A percentile compares a stretch with the other conserved stretches of the same genome.
phyloP scores from a whole-genome alignment of 1,140 invertebrate species.

The Hycleus phaleratus region DNA sequence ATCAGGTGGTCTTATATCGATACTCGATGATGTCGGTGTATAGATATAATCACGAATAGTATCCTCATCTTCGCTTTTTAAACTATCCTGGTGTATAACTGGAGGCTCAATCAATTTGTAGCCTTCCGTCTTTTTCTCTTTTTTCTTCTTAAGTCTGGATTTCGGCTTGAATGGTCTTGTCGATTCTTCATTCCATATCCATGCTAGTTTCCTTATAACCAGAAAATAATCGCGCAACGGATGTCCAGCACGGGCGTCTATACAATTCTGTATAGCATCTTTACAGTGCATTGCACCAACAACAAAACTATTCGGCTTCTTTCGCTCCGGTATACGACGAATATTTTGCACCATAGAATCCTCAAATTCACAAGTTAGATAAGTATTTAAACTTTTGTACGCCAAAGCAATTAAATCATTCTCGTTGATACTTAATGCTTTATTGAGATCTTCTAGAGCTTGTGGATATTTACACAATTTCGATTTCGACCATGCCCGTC shows the following conservation, averaged over 20 bases:
- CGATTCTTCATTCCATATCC: slow-evolving; percentile 32
- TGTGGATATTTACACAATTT: slow-evolving; percentile 45
- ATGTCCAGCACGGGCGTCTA: slow-evolving; percentile 31
- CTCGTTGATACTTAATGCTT: slow-evolving; percentile 43
- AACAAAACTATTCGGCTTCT: slow-evolving; percentile 46
- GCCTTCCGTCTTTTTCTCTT: slow-evolving; percentile 18
- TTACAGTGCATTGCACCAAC: slow-evolving; percentile 44
- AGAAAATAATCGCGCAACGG: slow-evolving; percentile 38
- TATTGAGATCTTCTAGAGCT: slow-evolving; percentile 45
- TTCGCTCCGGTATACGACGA: slow-evolving; percentile 39
- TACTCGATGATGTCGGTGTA: background rate
- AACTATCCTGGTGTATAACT: background rate
- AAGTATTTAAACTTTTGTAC: slow-evolving; percentile 47
- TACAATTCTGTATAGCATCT: slow-evolving; percentile 34
- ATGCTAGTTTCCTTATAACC: slow-evolving; percentile 36
- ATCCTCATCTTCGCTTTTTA: background rate
- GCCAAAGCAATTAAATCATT: slow-evolving; percentile 43
- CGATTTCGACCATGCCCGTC: slow-evolving; percentile 43
- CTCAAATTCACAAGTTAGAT: slow-evolving; percentile 49
- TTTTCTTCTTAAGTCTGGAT: slow-evolving; percentile 39
- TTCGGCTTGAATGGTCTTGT: slow-evolving; percentile 43
- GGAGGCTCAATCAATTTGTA: background rate
- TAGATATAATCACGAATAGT: background rate
- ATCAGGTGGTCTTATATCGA: slow-evolving; percentile 22
- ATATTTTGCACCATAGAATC: slow-evolving; percentile 46